These are phyloP conservation scores for Candoia aspera DNA, from an alignment of 2,113 vertebrate species.

Conservation along the genomic window DNA sequence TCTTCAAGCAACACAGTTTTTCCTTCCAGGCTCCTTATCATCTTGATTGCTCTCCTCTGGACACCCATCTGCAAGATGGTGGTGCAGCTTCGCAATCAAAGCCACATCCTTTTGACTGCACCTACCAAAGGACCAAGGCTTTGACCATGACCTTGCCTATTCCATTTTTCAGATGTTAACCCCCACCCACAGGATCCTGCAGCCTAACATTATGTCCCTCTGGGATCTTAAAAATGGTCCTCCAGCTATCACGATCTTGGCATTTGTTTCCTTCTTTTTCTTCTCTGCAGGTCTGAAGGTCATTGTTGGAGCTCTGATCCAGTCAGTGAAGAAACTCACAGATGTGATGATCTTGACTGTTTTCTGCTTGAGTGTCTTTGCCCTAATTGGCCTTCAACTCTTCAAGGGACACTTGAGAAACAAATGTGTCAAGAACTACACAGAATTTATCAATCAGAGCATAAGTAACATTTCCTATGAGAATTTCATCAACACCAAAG, in stretches of 20 bases:
- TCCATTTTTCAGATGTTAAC: no score
- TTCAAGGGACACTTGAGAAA: conserved; percentile 94
- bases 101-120: no score
- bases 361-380: conserved; percentile 95
- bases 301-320: conserved; percentile 93
- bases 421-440: conserved; percentile 83
- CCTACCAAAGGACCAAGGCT: no score
- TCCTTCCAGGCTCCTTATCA: neutral
- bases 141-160: no score
- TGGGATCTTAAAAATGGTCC: neutral
- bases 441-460: conserved; percentile 42
- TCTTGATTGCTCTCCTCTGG: neutral
- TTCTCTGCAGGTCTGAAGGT: conserved; percentile 86
- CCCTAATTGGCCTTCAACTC: conserved; percentile 93
- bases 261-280: neutral
- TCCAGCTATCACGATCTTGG: neutral
- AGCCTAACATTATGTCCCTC: neutral
- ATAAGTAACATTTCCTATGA: neutral
- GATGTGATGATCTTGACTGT: conserved; percentile 95
- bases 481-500: conserved; percentile 67
- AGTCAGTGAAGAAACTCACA: conserved; percentile 92
- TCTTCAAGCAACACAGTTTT: neutral
- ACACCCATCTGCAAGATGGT: no score
- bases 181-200: no score
- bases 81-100: no score